Conservation (phyloP, 1,140 invertebrate genomes). For the Notospermus geniculatus region DNA sequence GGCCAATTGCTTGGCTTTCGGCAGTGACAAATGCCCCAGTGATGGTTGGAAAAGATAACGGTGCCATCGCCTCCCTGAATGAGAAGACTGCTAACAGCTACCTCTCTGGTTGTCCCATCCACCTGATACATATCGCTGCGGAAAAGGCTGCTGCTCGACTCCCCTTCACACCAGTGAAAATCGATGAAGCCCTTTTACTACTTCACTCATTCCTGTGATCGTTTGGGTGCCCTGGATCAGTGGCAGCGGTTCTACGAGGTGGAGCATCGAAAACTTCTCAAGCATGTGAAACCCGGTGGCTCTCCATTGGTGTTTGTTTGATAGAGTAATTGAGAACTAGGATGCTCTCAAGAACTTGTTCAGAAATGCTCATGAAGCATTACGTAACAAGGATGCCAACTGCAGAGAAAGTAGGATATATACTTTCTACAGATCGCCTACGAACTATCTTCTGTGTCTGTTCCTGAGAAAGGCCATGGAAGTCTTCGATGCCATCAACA, state of each 20-base stretch:
- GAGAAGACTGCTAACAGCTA: constrained; percentile 16
- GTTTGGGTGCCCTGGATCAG: constrained; percentile 14
- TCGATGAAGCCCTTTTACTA: constrained; percentile 26
- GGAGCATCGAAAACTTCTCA: constrained; percentile 23
- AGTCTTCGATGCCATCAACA: constrained; percentile 20
- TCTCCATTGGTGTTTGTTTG: constrained; percentile 25
- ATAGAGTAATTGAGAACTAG: constrained; percentile 23
- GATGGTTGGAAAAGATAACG: constrained; percentile 26
- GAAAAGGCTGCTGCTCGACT: constrained; percentile 17
- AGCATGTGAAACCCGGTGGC: constrained; percentile 32
- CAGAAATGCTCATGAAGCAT: background rate
- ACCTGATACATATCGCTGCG: constrained; percentile 23
- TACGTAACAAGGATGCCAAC: background rate
- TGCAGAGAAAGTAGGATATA: background rate
- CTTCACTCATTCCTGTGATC: constrained; percentile 26
- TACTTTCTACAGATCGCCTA: constrained; percentile 16
- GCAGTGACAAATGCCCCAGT: constrained; percentile 33
- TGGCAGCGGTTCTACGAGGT: constrained; percentile 21
- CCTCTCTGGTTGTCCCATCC: constrained; percentile 9
- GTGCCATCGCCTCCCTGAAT: constrained; percentile 21
- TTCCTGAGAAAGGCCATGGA: constrained; percentile 21
- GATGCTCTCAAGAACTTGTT: constrained; percentile 25
- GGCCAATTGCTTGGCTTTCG: constrained; percentile 30
- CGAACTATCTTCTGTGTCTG: constrained; percentile 21
- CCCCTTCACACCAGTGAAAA: background rate